Evolutionary conservation across 2,888 invertebrate genomes (phyloP).

Genomic region (Leptogaster cylindrica): DNA sequence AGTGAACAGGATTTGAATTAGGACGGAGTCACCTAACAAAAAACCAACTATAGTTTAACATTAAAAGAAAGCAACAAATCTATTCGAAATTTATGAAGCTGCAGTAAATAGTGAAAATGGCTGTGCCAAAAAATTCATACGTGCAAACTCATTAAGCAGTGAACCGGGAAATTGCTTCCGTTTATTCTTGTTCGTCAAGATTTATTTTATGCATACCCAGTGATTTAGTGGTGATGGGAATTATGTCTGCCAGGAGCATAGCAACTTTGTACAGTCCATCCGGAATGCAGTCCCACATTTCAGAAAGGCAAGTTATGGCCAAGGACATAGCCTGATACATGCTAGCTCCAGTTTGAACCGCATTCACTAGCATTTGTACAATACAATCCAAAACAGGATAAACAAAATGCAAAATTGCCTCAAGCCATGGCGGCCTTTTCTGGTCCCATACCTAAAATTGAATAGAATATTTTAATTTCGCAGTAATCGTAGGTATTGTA

Average conservation of each 20-base stretch:
- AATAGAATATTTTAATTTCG: not conserved
- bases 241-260: constrained; percentile 69
- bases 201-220: constrained; percentile 64
- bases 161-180: not conserved
- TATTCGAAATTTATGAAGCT: too few relatives aligned
- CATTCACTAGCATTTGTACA: constrained; percentile 72
- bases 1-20: constrained; percentile 75
- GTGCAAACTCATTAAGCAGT: not conserved
- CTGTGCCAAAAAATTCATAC: not conserved
- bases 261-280: constrained; percentile 67
- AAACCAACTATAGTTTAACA: too few relatives aligned
- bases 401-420: constrained; percentile 72
- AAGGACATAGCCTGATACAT: constrained; percentile 83
- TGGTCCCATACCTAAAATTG: constrained; percentile 83
- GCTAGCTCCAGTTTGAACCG: constrained; percentile 76
- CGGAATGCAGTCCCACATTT: constrained; percentile 73
- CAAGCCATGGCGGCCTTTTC: constrained; percentile 78
- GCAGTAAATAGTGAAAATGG: too few relatives aligned
- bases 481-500: not conserved
- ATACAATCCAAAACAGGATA: constrained; percentile 70
- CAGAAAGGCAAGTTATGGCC: constrained; percentile 72
- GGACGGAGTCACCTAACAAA: constrained; percentile 68
- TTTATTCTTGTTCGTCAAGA: too few relatives aligned
- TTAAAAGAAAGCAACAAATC: too few relatives aligned
- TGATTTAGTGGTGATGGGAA: constrained; percentile 75